These are phyloP conservation scores for Alcedo atthis DNA, from an alignment of 2,797 vertebrate genomes.

Conservation along the genomic window DNA sequence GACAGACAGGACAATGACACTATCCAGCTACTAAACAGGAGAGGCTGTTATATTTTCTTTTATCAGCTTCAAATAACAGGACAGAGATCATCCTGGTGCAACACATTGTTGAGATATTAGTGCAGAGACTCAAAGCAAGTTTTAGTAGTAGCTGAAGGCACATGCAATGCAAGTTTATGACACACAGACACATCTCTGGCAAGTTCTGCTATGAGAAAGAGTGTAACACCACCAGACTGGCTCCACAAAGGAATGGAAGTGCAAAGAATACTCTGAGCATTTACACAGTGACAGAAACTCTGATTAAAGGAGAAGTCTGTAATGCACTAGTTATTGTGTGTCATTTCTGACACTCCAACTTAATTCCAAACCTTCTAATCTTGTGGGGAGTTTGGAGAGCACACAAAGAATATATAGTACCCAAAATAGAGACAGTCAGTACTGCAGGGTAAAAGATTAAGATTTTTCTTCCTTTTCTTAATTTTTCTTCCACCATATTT, in stretches of 20 bases:
- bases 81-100: neutral
- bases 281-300: neutral
- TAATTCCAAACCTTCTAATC: neutral
- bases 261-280: neutral
- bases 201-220: neutral
- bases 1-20: slow-evolving; percentile 9
- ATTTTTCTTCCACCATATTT: neutral
- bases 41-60: neutral
- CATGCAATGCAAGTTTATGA: neutral
- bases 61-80: neutral
- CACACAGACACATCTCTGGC: neutral
- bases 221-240: neutral
- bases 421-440: neutral
- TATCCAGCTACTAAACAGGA: neutral
- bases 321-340: neutral
- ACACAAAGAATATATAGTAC: neutral
- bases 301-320: neutral
- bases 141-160: neutral
- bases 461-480: neutral
- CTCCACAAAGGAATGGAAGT: neutral
- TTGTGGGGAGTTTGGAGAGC: neutral
- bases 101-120: neutral
- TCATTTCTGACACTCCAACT: neutral
- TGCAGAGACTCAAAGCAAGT: neutral
- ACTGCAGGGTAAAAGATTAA: neutral